Evolutionary conservation across 2,113 vertebrate genomes (phyloP).

Genomic region (Rhineura floridana): DNA sequence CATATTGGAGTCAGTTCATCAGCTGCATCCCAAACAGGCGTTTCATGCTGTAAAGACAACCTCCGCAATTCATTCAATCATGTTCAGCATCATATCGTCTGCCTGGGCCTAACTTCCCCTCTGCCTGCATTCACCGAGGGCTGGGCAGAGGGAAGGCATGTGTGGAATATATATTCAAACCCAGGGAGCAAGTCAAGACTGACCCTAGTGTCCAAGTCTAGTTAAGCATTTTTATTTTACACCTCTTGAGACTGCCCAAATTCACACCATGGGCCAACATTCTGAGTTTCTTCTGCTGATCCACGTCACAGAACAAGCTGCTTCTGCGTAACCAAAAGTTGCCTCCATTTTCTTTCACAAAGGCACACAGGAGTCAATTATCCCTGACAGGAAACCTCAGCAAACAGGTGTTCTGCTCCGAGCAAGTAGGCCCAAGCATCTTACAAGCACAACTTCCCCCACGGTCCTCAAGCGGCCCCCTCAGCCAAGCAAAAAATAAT

Average conservation of each 20-base stretch:
- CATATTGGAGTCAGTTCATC: not conserved
- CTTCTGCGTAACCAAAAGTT: not conserved
- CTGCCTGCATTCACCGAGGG: not conserved
- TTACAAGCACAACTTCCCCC: not conserved
- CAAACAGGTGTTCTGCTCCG: not conserved
- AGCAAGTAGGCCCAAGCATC: not conserved
- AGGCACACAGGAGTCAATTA: slow-evolving; percentile 2
- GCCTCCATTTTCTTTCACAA: not conserved
- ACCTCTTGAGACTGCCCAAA: not conserved
- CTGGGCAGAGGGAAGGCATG: not conserved
- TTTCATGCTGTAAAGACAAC: not conserved
- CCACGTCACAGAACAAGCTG: not conserved
- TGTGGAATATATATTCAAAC: not conserved
- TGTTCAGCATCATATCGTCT: not conserved
- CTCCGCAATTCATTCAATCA: not conserved
- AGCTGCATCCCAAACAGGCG: not conserved
- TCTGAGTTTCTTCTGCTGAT: not conserved
- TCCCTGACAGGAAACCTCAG: not conserved
- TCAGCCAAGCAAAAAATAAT: not conserved
- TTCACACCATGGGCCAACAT: not conserved
- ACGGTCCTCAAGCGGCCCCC: not conserved
- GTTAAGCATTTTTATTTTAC: not conserved
- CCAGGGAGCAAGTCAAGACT: not conserved
- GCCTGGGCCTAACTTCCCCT: not conserved
- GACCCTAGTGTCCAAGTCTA: not conserved